Evolutionary conservation across 2,888 invertebrate species (phyloP).

Genomic region (Nymphalis urticae): DNA sequence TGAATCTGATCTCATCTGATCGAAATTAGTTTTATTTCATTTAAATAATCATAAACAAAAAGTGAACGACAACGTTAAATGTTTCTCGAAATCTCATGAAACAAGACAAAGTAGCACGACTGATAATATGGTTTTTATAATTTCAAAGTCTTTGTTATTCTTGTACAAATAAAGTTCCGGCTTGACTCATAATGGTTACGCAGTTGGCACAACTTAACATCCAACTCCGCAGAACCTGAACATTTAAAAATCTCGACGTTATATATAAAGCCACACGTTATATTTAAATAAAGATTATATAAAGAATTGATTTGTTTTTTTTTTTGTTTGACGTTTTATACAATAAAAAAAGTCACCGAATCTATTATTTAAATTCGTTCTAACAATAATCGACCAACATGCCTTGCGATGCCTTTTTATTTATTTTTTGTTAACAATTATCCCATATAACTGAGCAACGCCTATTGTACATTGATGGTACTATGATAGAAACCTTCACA

Average conservation of each 20-base stretch:
- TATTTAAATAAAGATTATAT: neutral
- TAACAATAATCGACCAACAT: no score
- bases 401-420: no score
- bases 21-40: no score
- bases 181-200: constrained; percentile 29
- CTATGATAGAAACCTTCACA: no score
- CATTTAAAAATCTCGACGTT: constrained; percentile 16
- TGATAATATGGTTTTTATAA: neutral
- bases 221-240: constrained; percentile 30
- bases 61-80: no score
- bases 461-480: no score
- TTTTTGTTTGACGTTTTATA: neutral
- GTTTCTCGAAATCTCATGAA: neutral
- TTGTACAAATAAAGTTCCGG: constrained; percentile 25
- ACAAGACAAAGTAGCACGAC: neutral
- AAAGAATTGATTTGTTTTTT: neutral
- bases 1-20: no score
- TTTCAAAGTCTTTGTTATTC: constrained; percentile 17
- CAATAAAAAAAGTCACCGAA: no score
- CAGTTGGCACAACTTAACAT: constrained; percentile 34
- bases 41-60: no score
- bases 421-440: no score
- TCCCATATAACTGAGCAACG: no score
- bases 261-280: neutral
- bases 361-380: no score